A percentile compares a stretch with the other conserved stretches of the same genome.
Conservation (phyloP, 2,888 invertebrate species). For the Sphaerophoria taeniata region DNA sequence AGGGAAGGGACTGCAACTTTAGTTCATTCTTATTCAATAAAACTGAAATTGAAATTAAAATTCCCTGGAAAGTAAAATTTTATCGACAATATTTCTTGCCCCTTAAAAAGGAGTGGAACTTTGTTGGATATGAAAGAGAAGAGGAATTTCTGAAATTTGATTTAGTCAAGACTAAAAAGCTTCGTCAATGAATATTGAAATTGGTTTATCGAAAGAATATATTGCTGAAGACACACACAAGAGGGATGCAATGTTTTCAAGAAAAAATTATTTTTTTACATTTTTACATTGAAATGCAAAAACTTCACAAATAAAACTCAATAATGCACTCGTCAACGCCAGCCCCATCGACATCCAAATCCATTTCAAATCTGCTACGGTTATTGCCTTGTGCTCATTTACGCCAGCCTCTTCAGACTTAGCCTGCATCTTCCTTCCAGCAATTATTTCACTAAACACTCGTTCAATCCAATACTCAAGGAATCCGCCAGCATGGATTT, state of each 20-base stretch:
- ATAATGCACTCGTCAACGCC: not conserved
- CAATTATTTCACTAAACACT: not conserved
- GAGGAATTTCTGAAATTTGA: conserved; percentile 29
- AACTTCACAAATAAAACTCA: not conserved
- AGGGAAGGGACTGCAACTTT: not conserved
- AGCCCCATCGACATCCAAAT: not conserved
- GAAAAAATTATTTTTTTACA: too few relatives aligned
- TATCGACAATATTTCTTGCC: not conserved
- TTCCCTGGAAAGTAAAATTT: conserved; percentile 13
- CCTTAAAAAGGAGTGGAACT: not conserved
- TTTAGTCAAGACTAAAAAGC: conserved; percentile 19
- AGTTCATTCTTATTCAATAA: conserved; percentile 27
- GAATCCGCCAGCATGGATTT: not conserved
- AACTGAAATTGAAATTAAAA: conserved; percentile 49
- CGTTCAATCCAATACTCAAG: not conserved
- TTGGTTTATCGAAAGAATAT: not conserved
- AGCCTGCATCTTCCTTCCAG: not conserved
- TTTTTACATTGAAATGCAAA: not conserved
- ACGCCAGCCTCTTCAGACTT: not conserved
- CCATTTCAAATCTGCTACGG: not conserved
- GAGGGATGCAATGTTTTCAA: too few relatives aligned
- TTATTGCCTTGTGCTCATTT: not conserved
- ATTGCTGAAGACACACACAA: too few relatives aligned
- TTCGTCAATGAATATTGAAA: conserved; percentile 22
- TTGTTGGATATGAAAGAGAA: not conserved